Conservation (phyloP, 1,140 invertebrate genomes). For the Bombus balteatus region DNA sequence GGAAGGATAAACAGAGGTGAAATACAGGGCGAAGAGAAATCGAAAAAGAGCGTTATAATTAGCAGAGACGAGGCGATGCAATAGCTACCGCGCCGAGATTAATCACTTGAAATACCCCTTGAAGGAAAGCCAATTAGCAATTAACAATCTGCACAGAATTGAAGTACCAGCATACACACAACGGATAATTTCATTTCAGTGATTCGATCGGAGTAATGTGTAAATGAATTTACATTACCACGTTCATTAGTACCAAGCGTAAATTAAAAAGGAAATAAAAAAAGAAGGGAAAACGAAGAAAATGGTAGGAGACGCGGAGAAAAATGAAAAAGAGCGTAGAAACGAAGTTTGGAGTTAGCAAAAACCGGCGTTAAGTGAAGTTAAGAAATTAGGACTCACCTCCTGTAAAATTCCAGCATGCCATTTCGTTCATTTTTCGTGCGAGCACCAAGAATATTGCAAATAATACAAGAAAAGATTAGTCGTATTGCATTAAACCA, state of each 20-base stretch:
- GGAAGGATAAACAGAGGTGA: neutral
- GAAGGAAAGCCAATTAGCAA: slow-evolving; percentile 10
- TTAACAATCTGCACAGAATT: neutral
- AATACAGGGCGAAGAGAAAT: neutral
- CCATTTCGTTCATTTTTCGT: slow-evolving; percentile 81
- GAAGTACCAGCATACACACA: neutral
- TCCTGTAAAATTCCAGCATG: slow-evolving; percentile 82
- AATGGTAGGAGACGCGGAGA: neutral
- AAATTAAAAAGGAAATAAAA: neutral
- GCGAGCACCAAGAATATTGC: slow-evolving; percentile 82
- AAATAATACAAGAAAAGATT: slow-evolving; percentile 83
- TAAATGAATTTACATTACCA: neutral
- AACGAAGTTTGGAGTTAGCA: slow-evolving; percentile 37
- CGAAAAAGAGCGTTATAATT: neutral
- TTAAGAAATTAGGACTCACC: slow-evolving; percentile 79
- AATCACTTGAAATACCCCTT: neutral
- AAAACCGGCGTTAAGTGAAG: slow-evolving; percentile 55
- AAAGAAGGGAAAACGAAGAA: neutral
- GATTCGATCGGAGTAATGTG: neutral
- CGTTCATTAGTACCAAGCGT: neutral
- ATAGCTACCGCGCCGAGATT: slow-evolving; percentile 2
- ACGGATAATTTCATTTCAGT: neutral
- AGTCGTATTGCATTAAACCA: slow-evolving; percentile 78
- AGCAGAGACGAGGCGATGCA: neutral
- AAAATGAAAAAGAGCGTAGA: neutral